Conservation (phyloP, 1,140 invertebrate species). For the Caenorhabditis tropicalis region DNA sequence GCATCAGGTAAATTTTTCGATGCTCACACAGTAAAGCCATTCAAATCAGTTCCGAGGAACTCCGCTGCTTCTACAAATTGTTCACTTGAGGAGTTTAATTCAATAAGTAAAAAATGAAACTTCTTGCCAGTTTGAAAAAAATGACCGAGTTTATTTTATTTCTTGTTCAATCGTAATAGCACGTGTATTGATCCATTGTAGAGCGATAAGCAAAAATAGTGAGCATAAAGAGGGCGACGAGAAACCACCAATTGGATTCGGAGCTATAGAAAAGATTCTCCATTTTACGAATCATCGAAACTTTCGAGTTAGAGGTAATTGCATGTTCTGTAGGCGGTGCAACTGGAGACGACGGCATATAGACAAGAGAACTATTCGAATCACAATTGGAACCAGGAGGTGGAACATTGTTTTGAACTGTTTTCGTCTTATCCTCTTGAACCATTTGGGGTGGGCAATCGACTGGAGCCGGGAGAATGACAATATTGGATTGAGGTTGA, state of each 20-base stretch:
- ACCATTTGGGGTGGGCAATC: neutral
- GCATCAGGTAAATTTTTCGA: too few species aligned
- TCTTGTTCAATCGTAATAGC: neutral
- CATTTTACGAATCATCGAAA: slow-evolving; percentile 26
- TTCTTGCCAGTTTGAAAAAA: neutral
- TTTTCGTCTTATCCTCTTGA: too few species aligned
- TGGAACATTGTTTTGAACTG: neutral
- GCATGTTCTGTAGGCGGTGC: neutral
- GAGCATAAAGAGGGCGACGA: neutral
- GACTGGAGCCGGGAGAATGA: neutral
- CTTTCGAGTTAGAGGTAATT: neutral
- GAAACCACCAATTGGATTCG: neutral
- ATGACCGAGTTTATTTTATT: neutral
- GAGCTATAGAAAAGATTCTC: neutral
- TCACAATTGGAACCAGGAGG: neutral
- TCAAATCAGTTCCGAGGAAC: too few species aligned
- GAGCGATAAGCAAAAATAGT: slow-evolving; percentile 4
- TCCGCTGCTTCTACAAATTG: too few species aligned
- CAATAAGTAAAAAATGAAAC: too few species aligned
- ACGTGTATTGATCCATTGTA: slow-evolving; percentile 2
- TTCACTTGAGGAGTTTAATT: too few species aligned
- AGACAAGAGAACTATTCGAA: neutral
- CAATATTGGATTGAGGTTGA: neutral
- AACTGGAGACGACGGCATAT: neutral
- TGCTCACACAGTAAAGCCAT: too few species aligned